Percentiles rank a stretch among this genome's conserved stretches.
Evolutionary conservation across 1,140 invertebrate species (phyloP).

Genomic region (Lanistes nyassanus): DNA sequence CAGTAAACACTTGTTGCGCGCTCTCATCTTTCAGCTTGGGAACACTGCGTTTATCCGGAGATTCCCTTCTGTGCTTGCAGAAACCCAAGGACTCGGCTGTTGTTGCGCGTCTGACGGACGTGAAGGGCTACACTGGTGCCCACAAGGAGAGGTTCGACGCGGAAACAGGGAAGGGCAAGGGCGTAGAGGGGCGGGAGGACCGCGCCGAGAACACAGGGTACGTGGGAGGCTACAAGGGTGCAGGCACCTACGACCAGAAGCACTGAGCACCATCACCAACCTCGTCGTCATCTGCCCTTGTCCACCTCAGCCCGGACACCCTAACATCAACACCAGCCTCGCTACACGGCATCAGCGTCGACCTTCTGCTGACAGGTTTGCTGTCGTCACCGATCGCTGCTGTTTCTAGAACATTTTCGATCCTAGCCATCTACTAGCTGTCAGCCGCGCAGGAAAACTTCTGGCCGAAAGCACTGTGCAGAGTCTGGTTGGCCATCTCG

Average conservation of each 20-base stretch:
- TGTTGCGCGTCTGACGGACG: constrained; percentile 74
- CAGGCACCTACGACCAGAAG: constrained; percentile 62
- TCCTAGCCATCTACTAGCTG: too few species aligned
- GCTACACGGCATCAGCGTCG: too few species aligned
- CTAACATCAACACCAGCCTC: neutral
- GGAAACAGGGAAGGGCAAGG: constrained; percentile 68
- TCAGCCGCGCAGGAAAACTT: too few species aligned
- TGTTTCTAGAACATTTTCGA: too few species aligned
- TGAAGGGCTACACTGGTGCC: constrained; percentile 68
- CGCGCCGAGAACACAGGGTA: constrained; percentile 65
- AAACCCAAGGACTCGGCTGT: constrained; percentile 22
- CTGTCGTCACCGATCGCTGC: too few species aligned
- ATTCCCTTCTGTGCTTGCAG: neutral
- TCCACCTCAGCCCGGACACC: neutral
- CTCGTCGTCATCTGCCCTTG: neutral
- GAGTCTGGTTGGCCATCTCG: too few species aligned
- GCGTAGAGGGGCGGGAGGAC: constrained; percentile 66
- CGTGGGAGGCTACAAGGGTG: constrained; percentile 68
- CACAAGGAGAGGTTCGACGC: constrained; percentile 70
- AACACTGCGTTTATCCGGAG: neutral
- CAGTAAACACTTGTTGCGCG: too few species aligned
- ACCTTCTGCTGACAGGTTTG: too few species aligned
- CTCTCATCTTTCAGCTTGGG: neutral
- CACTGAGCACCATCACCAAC: constrained; percentile 24
- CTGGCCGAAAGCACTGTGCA: too few species aligned